Conservation (phyloP, 2,797 vertebrate species). For the Hydrocynus forskahlii region DNA sequence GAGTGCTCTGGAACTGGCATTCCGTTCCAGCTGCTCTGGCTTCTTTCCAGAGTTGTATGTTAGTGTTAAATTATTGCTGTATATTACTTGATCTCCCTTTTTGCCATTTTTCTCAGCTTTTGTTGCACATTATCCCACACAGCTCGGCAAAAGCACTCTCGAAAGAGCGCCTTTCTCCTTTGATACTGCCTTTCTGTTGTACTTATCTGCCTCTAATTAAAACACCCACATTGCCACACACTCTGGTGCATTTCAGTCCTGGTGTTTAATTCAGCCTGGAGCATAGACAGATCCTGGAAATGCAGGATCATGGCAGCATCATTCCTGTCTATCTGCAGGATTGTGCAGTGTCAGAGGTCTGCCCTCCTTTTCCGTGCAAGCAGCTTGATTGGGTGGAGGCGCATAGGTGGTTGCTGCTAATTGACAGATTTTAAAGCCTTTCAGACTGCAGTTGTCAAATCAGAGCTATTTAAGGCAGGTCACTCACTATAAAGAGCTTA, state of each 20-base stretch:
- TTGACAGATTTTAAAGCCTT: not conserved
- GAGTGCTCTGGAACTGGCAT: constrained; percentile 17
- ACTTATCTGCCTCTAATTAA: constrained; percentile 37
- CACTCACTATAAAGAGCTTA: constrained; percentile 17
- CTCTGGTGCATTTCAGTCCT: constrained; percentile 8
- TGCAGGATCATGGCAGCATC: constrained; percentile 9
- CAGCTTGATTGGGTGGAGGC: not conserved
- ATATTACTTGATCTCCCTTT: not conserved
- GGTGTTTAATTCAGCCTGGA: not conserved
- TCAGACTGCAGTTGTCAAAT: constrained; percentile 1
- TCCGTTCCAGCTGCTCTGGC: constrained; percentile 20
- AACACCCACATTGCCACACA: constrained; percentile 27
- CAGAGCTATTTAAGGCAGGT: constrained; percentile 17
- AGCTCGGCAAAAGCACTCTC: not conserved
- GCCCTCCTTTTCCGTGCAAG: constrained; percentile 2
- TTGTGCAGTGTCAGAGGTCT: not conserved
- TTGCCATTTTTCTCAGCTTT: not conserved
- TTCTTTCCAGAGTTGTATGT: constrained; percentile 18
- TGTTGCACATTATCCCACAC: not conserved
- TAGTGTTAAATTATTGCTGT: constrained; percentile 27
- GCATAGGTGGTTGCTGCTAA: not conserved
- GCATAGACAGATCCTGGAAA: constrained; percentile 22
- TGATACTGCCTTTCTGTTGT: not conserved
- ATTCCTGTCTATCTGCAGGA: not conserved
- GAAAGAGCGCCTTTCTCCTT: not conserved